phyloP scores from a whole-genome alignment of 2,113 vertebrate genomes.

The Percopsis transmontana region DNA sequence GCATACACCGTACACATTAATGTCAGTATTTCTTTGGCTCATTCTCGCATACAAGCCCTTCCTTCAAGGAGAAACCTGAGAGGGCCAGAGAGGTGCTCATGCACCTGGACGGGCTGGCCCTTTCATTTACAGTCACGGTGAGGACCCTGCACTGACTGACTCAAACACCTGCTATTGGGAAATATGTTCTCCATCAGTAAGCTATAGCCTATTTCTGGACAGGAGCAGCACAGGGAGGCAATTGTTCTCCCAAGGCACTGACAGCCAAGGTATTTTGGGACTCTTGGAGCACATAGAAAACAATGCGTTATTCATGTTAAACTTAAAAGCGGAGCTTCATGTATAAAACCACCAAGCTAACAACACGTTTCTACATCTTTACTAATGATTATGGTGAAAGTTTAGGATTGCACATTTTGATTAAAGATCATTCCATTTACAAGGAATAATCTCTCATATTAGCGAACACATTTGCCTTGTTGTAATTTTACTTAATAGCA shows the following conservation, averaged over 20 bases:
- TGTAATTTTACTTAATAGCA: neutral
- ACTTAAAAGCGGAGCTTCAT: slow-evolving; percentile 53
- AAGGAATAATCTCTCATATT: neutral
- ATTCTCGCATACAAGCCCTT: slow-evolving; percentile 58
- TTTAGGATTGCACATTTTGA: neutral
- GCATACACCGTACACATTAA: slow-evolving; percentile 32
- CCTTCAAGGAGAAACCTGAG: slow-evolving; percentile 72
- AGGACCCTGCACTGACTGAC: slow-evolving; percentile 76
- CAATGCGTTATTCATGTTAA: slow-evolving; percentile 78
- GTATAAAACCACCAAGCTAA: slow-evolving; percentile 44
- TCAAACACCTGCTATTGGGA: slow-evolving; percentile 81
- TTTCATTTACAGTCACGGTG: slow-evolving; percentile 76
- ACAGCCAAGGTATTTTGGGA: slow-evolving; percentile 80
- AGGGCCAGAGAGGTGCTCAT: slow-evolving; percentile 62
- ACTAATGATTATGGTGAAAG: slow-evolving; percentile 1
- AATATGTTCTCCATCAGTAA: slow-evolving; percentile 83
- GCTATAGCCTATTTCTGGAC: slow-evolving; percentile 72
- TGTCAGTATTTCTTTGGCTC: slow-evolving; percentile 57
- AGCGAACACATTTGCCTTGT: neutral
- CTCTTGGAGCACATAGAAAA: slow-evolving; percentile 69
- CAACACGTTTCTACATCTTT: neutral
- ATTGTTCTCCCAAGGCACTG: slow-evolving; percentile 74
- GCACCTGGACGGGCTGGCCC: slow-evolving; percentile 75
- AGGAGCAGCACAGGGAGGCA: slow-evolving; percentile 76
- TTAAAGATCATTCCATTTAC: neutral